Evolutionary conservation across 2,888 invertebrate species (phyloP).

Genomic region (Aphidius colemani): DNA sequence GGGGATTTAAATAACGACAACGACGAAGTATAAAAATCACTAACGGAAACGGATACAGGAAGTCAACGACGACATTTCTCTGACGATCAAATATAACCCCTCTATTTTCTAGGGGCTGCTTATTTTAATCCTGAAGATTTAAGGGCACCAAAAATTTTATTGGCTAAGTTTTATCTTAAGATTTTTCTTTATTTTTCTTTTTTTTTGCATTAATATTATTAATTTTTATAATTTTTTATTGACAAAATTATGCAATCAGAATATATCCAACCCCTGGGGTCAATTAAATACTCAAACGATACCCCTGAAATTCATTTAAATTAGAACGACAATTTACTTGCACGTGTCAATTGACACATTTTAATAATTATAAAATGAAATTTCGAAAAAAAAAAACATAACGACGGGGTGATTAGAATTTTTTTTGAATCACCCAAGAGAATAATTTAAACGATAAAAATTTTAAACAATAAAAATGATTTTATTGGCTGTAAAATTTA

Average conservation of each 20-base stretch:
- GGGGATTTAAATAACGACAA: too few species aligned
- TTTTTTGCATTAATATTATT: too few species aligned
- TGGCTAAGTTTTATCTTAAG: background rate
- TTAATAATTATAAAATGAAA: constrained; percentile 15
- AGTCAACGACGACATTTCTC: constrained; percentile 36
- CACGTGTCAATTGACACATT: constrained; percentile 39
- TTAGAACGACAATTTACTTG: constrained; percentile 45
- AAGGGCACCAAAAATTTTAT: constrained; percentile 16
- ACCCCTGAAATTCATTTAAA: constrained; percentile 41
- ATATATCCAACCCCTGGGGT: constrained; percentile 39
- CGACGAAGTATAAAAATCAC: too few species aligned
- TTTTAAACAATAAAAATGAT: too few species aligned
- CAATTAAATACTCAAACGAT: constrained; percentile 38
- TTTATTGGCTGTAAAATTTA: too few species aligned
- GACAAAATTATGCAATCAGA: constrained; percentile 1
- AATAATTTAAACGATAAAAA: constrained; percentile 13
- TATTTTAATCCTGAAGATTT: constrained; percentile 8
- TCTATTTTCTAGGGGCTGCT: constrained; percentile 14
- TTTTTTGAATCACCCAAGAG: constrained; percentile 26
- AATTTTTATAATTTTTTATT: background rate
- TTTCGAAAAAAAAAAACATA: constrained; percentile 13
- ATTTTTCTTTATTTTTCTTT: background rate
- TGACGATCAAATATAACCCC: constrained; percentile 29
- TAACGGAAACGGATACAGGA: constrained; percentile 53
- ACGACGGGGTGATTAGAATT: constrained; percentile 17